These are phyloP conservation scores for Morus bassanus DNA, from an alignment of 2,797 vertebrate genomes.

Conservation along the genomic window DNA sequence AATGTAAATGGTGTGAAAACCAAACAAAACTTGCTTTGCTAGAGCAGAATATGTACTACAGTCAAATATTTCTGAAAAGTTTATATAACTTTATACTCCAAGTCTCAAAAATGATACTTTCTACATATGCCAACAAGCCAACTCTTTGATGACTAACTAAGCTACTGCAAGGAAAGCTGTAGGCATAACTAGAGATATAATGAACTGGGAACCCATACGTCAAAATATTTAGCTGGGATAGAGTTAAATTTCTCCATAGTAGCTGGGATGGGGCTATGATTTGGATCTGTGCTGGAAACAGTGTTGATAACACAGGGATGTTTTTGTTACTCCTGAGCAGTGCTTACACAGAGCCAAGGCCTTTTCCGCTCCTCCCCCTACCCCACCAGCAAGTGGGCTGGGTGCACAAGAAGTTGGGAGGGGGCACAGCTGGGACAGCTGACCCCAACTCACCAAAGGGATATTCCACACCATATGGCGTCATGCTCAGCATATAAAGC, in stretches of 20 bases:
- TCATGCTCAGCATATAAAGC: not conserved
- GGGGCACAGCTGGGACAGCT: not conserved
- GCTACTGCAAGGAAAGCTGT: not conserved
- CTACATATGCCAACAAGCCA: not conserved
- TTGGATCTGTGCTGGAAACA: not conserved
- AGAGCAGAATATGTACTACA: not conserved
- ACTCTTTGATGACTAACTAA: not conserved
- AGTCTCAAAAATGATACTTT: not conserved
- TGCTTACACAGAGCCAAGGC: too few relatives aligned
- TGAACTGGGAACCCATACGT: not conserved
- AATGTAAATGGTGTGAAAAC: not conserved
- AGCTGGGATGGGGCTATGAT: not conserved
- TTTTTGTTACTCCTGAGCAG: not conserved
- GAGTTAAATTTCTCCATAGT: not conserved
- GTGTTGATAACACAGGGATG: not conserved
- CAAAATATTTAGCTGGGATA: not conserved
- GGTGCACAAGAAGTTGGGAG: too few relatives aligned
- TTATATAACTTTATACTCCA: not conserved
- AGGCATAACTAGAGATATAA: not conserved
- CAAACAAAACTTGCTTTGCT: not conserved
- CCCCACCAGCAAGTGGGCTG: too few relatives aligned
- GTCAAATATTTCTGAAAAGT: not conserved
- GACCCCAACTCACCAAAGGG: not conserved
- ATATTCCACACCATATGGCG: fast-evolving
- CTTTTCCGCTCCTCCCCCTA: too few relatives aligned